Conservation (phyloP, 2,888 invertebrate species). For the Atethmia centrago region DNA sequence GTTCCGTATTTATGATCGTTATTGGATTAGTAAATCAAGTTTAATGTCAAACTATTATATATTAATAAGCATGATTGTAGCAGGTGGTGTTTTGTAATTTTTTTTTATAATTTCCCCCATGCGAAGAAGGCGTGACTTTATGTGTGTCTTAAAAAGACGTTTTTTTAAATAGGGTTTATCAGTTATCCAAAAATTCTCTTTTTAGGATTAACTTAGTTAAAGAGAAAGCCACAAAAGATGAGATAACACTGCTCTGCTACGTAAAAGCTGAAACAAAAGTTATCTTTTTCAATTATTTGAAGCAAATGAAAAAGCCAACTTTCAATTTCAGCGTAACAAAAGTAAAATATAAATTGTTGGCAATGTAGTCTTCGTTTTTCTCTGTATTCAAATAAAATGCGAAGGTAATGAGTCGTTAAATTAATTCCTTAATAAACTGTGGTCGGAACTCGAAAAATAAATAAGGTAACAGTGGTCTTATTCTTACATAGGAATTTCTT, state of each 20-base stretch:
- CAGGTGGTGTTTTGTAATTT: too few relatives aligned
- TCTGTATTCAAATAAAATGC: conserved; percentile 21
- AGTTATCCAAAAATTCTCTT: background rate
- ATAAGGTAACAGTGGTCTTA: conserved; percentile 13
- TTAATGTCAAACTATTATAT: background rate
- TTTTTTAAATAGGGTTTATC: background rate
- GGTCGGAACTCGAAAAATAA: conserved; percentile 15
- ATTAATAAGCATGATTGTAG: background rate
- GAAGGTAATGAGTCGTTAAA: conserved; percentile 27
- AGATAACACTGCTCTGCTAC: background rate
- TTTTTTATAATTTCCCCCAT: too few relatives aligned
- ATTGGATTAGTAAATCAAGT: background rate
- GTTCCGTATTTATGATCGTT: background rate
- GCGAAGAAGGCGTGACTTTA: too few relatives aligned
- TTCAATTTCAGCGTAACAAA: background rate
- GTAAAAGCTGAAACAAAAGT: background rate
- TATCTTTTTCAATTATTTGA: background rate
- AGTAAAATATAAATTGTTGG: background rate
- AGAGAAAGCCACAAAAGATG: background rate
- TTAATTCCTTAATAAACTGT: conserved; percentile 34
- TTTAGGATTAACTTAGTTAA: background rate
- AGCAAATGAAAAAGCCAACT: background rate
- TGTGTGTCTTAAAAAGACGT: background rate
- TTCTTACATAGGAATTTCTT: conserved; percentile 1
- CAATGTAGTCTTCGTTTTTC: background rate